phyloP scores from a whole-genome alignment of 2,888 invertebrate genomes.

The Strigamia transsilvanica region DNA sequence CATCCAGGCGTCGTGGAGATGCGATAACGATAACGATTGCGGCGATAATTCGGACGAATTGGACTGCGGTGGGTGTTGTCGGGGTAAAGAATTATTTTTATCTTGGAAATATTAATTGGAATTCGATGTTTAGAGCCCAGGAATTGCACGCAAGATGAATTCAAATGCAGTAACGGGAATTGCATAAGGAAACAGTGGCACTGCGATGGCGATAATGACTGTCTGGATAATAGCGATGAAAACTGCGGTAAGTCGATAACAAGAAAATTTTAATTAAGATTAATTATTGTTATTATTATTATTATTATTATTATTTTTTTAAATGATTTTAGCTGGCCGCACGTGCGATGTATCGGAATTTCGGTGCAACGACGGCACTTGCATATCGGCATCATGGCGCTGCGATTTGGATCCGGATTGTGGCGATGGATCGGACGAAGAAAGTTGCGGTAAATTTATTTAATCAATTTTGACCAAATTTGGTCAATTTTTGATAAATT shows the following conservation, averaged over 20 bases:
- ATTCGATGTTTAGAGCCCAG: slow-evolving; percentile 27
- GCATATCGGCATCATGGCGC: slow-evolving; percentile 59
- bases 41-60: slow-evolving; percentile 79
- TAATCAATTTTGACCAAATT: too few species aligned
- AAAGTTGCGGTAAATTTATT: slow-evolving; percentile 59
- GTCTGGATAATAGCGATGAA: slow-evolving; percentile 82
- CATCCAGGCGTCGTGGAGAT: slow-evolving; percentile 77
- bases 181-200: slow-evolving; percentile 79
- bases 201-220: slow-evolving; percentile 83
- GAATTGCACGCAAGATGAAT: slow-evolving; percentile 76
- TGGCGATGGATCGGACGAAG: slow-evolving; percentile 60
- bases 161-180: slow-evolving; percentile 78
- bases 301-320: background rate
- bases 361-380: slow-evolving; percentile 60
- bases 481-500: too few species aligned
- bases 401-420: slow-evolving; percentile 61
- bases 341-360: slow-evolving; percentile 60
- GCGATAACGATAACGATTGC: slow-evolving; percentile 83
- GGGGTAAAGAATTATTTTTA: background rate
- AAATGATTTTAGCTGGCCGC: slow-evolving; percentile 55
- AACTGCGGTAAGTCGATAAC: slow-evolving; percentile 60
- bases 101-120: slow-evolving; percentile 13
- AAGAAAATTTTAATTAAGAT: too few species aligned
- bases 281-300: background rate
- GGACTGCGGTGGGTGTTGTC: slow-evolving; percentile 59